Conservation (phyloP, 2,888 invertebrate genomes). For the Caenorhabditis angaria region DNA sequence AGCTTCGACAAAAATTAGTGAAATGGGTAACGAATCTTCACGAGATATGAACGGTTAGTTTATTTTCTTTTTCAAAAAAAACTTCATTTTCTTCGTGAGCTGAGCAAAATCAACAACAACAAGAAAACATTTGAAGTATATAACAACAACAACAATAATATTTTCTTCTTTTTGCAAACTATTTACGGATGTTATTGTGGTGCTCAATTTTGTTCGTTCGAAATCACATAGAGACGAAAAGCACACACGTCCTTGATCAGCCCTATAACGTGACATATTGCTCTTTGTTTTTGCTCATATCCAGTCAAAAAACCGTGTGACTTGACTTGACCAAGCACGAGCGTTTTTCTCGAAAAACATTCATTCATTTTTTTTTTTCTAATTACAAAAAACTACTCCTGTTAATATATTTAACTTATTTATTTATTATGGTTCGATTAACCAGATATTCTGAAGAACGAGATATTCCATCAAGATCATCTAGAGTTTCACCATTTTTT, state of each 20-base stretch:
- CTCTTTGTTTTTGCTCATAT: constrained; percentile 6
- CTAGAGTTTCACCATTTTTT: constrained; percentile 26
- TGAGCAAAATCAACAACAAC: neutral
- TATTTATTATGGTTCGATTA: neutral
- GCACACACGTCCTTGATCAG: constrained; percentile 5
- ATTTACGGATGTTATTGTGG: neutral
- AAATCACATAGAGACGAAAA: neutral
- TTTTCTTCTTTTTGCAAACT: constrained; percentile 1
- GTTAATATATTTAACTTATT: neutral
- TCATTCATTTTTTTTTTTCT: neutral
- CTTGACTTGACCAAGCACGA: constrained; percentile 1
- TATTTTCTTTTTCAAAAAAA: neutral
- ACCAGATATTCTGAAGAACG: constrained; percentile 2
- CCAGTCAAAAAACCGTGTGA: neutral
- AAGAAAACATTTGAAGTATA: neutral
- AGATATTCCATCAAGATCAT: neutral
- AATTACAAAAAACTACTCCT: neutral
- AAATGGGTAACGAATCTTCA: neutral
- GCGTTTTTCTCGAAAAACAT: neutral
- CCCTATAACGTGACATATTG: neutral
- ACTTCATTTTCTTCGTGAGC: neutral
- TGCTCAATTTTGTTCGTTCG: neutral
- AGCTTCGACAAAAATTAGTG: neutral
- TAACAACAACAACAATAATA: neutral
- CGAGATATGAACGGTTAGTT: neutral